Conservation (phyloP, 1,140 invertebrate genomes). For the Brachionus koreanus region DNA sequence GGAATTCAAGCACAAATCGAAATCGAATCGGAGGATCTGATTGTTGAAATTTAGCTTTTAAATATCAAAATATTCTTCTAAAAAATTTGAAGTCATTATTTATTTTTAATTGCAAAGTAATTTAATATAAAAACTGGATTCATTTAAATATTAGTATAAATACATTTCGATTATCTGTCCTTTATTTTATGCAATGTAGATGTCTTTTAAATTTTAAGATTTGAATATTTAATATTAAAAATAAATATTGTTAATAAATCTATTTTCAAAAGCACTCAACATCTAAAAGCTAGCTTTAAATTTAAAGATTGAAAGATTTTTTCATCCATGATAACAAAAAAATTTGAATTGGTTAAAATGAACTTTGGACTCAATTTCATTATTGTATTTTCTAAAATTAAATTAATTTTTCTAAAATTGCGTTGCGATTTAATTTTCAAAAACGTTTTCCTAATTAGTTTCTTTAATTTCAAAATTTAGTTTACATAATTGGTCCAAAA, state of each 20-base stretch:
- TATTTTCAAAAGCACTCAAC: too few species aligned
- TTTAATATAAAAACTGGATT: neutral
- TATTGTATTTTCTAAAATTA: too few species aligned
- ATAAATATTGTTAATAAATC: neutral
- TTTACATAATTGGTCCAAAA: neutral
- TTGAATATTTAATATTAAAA: neutral
- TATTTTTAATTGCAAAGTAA: neutral
- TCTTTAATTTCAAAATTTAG: too few species aligned
- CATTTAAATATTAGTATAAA: neutral
- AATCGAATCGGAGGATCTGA: neutral
- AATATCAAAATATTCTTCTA: neutral
- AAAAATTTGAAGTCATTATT: neutral
- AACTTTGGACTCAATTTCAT: too few species aligned
- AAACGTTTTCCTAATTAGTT: too few species aligned
- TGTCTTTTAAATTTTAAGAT: neutral
- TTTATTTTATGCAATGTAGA: neutral
- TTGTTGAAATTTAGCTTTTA: neutral
- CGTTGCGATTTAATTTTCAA: too few species aligned
- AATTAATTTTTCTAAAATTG: too few species aligned
- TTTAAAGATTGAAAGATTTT: too few species aligned
- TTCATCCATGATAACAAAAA: too few species aligned
- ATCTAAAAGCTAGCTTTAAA: neutral
- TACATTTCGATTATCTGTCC: neutral
- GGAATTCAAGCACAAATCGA: conserved; percentile 8
- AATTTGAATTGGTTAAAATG: too few species aligned